Evolutionary conservation across 2,113 vertebrate genomes (phyloP), one percentile per base, ranked within the genome.

Genomic region (Buteo buteo): DNA sequence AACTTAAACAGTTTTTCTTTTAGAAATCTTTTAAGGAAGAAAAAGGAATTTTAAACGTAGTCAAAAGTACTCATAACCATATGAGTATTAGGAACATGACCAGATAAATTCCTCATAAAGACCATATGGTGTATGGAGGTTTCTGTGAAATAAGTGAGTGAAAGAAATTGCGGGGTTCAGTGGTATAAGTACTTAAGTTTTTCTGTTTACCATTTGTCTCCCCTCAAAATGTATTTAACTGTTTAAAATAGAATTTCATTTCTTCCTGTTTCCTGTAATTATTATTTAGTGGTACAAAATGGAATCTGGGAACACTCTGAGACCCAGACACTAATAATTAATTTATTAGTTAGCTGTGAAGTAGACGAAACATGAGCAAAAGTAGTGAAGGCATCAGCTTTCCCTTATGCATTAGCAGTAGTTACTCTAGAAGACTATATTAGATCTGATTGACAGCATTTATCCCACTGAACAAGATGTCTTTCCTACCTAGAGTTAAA

Each of bases 261-360:
- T 85, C 42, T 25, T 94, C 28, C 70, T 58, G 6, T 55, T 93
- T 79, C 49, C 87, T 7, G 0, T 87, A 93, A 61, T 57, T 67
- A 29, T 59, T 87, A 54, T 45, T 93, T 64, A 88, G 44, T 92
- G 44, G 50, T 84, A 88, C 44, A 66, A 78, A 86, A 84, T 79
- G 65, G 76, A 90, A 92, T 91, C 70, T 64, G 65, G 71, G 64
- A 88, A 76, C 47, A 62, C 34, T 54, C 5, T 42, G 66, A 70
- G 69, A 78, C 34, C 65, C 36, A 86, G 58, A 82, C 57, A 65
- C 69, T 74, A 74, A 79, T 86, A 67, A 94, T 91, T 95, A 91
- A 95, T 93, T 91, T 38, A 91, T 87, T 72, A 74, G 38, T 73
- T 77, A 82, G 62, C 64, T 96, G 88, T 93, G 73, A 95, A 84